Evolutionary conservation across 2,888 invertebrate species (phyloP).

Genomic region (Drosophila prolongata): DNA sequence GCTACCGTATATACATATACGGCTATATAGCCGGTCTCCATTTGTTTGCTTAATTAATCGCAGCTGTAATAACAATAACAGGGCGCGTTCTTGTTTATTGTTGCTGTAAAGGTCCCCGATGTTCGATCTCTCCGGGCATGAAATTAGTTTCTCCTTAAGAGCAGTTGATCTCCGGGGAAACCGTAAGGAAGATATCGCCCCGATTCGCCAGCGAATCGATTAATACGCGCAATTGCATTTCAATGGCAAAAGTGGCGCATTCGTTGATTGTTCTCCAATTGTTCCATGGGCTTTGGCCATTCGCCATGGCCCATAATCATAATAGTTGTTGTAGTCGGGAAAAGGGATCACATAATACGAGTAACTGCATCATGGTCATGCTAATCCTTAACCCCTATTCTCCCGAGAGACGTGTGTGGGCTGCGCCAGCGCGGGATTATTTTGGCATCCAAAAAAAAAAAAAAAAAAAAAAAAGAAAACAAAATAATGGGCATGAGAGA

Average conservation of each 20-base stretch:
- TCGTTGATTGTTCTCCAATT: constrained; percentile 45
- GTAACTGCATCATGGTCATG: constrained; percentile 46
- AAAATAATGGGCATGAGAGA: background rate
- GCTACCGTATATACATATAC: constrained; percentile 64
- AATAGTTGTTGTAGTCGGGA: constrained; percentile 52
- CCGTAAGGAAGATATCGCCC: background rate
- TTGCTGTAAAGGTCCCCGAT: constrained; percentile 2
- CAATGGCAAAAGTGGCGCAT: constrained; percentile 73
- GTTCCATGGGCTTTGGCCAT: constrained; percentile 65
- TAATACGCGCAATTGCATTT: constrained; percentile 73
- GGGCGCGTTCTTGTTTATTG: constrained; percentile 2
- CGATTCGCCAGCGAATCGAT: constrained; percentile 66
- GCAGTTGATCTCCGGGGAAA: constrained; percentile 2
- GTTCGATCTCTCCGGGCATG: constrained; percentile 53
- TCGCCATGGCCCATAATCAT: constrained; percentile 58
- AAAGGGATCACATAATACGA: constrained; percentile 16
- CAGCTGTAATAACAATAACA: constrained; percentile 75
- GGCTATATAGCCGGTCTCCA: constrained; percentile 56
- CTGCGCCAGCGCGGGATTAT: constrained; percentile 73
- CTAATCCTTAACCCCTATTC: constrained; percentile 67
- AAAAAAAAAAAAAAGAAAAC: too few relatives aligned
- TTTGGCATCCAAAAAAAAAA: constrained; percentile 61
- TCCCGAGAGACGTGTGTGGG: constrained; percentile 78
- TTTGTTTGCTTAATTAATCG: constrained; percentile 79
- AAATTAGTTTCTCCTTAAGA: constrained; percentile 51